Conservation (phyloP, 2,797 vertebrate species). For the Scyliorhinus canicula region DNA sequence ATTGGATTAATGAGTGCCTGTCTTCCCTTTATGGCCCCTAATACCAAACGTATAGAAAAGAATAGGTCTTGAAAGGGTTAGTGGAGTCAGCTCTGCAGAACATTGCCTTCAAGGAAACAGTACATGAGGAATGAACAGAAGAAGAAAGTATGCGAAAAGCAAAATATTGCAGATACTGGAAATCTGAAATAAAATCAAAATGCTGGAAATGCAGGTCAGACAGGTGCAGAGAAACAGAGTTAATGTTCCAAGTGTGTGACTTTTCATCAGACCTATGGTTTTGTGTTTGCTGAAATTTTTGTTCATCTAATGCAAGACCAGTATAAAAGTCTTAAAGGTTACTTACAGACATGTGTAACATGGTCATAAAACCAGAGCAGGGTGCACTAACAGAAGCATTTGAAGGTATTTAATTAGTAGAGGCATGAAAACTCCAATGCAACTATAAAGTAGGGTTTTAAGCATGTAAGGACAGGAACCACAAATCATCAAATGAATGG, state of each 20-base stretch:
- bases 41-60: no score
- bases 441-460: neutral
- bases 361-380: neutral
- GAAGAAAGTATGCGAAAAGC: no score
- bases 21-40: no score
- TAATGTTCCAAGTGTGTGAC: neutral
- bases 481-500: neutral
- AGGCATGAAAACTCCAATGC: neutral
- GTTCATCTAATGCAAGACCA: neutral
- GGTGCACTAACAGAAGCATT: neutral
- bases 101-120: no score
- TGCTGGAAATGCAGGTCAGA: neutral
- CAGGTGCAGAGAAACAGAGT: neutral
- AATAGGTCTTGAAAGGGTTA: no score
- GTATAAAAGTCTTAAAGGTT: neutral
- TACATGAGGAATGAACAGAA: no score
- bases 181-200: neutral
- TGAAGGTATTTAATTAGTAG: neutral
- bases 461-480: neutral
- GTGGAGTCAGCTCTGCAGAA: no score
- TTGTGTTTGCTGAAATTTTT: neutral
- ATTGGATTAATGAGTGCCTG: no score
- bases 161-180: neutral
- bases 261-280: neutral
- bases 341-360: no score